Evolutionary conservation across 2,113 vertebrate genomes (phyloP), one percentile per base, ranked within the genome.

Genomic region (Brachypodius melanocephalos): DNA sequence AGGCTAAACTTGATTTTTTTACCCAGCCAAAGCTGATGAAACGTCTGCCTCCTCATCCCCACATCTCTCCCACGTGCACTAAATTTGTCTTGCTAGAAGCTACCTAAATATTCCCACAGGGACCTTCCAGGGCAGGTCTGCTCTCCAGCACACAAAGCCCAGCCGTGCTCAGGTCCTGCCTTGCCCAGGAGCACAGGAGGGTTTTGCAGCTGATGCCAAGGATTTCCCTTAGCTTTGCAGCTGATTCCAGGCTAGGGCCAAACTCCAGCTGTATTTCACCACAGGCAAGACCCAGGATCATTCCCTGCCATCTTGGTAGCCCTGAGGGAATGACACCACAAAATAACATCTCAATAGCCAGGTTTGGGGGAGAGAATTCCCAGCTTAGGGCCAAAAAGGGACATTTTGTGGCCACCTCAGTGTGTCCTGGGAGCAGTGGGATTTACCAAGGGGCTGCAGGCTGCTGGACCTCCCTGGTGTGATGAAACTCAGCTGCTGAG

Each of bases 401-500:
- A 17, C 48, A 17, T 68, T 90, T 71, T 46, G 32, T n/a, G 65
- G 52, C 36, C 52, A n/a, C 49, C 40, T 29, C 8, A 1, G 29
- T 2, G 17, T n/a, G 9, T 24, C 59, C 38, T 55, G 43, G 59
- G 28, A 65, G 43, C 42, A 63, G 26, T 1, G 31, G 65, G 31
- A 68, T 42, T 69, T 34, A 29, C 51, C 36, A 24, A 15, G 42
- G 36, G 74, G 34, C 58, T 71, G 28, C 49, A 40, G 48, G 51
- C 90, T 79, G 59, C 79, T 1, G 19, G 87, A 94, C 89, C 89
- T 94, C 94, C 95, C 58, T 0, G 1, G 51, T 49, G 77, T 89
- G 96, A 97, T 87, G 96, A 94, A 97, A 95, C 86, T 97, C 98
- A 97, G 96, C 97, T 98, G 98, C 97, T 96, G 89, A 97, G 97